Conservation (phyloP, 2,113 vertebrate species). For the Salvator merianae region DNA sequence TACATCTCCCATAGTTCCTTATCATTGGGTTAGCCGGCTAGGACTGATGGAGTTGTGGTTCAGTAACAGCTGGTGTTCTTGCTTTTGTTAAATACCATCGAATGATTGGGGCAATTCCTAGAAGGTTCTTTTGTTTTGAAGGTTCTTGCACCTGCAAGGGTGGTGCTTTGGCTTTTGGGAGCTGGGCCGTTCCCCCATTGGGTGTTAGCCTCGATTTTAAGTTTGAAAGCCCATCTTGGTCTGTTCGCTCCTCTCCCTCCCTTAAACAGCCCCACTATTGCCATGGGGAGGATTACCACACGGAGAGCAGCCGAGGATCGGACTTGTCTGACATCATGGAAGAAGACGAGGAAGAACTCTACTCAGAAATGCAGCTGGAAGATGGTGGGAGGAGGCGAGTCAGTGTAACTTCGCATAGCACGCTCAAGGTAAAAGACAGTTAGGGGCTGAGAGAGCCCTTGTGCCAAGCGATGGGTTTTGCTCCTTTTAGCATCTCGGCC, state of each 20-base stretch:
- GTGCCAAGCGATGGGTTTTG: too few species aligned
- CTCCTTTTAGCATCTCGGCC: too few species aligned
- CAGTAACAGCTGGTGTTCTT: too few species aligned
- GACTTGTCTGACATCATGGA: slow-evolving; percentile 98
- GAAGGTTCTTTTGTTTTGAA: not conserved
- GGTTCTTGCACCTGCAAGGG: not conserved
- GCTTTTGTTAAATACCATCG: too few species aligned
- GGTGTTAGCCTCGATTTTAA: not conserved
- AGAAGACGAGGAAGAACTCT: slow-evolving; percentile 97
- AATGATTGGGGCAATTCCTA: too few species aligned
- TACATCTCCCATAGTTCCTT: too few species aligned
- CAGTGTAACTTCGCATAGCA: slow-evolving; percentile 87
- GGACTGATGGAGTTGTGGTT: too few species aligned
- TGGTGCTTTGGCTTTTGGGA: not conserved
- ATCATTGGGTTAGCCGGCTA: too few species aligned
- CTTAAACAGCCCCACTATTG: slow-evolving; percentile 82
- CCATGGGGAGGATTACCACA: slow-evolving; percentile 92
- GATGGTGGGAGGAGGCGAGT: slow-evolving; percentile 85
- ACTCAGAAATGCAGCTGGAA: slow-evolving; percentile 96
- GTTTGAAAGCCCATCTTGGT: not conserved
- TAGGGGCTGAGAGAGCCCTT: not conserved
- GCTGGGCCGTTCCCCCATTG: too few species aligned
- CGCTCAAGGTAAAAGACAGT: slow-evolving; percentile 87
- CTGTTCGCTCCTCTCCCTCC: not conserved
- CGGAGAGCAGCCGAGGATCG: slow-evolving; percentile 95